A percentile compares a stretch with the other conserved stretches of the same genome.
Evolutionary conservation across 1,140 invertebrate species (phyloP).

Genomic region (Eumaeus atala): DNA sequence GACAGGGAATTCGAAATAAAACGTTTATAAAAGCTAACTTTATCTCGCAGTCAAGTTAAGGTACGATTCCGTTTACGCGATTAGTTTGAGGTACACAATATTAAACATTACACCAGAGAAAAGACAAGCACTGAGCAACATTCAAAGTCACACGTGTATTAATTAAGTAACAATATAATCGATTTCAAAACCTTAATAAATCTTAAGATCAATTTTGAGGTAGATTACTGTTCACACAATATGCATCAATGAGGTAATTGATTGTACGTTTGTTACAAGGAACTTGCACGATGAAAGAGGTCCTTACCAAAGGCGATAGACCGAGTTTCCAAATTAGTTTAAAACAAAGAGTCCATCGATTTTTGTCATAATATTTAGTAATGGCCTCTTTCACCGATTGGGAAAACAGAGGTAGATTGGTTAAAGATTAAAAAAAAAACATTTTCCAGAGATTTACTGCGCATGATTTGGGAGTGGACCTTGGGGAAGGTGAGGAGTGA

Average conservation of each 20-base stretch:
- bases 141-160: constrained; percentile 56
- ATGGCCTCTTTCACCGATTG: constrained; percentile 33
- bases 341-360: constrained; percentile 13
- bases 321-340: neutral
- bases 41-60: constrained; percentile 61
- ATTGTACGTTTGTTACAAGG: constrained; percentile 56
- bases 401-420: constrained; percentile 60
- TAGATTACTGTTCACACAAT: constrained; percentile 66
- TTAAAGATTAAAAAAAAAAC: constrained; percentile 31
- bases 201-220: constrained; percentile 71
- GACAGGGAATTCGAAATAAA: constrained; percentile 60
- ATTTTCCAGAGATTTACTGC: constrained; percentile 60
- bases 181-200: constrained; percentile 63
- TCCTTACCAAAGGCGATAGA: neutral
- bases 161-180: constrained; percentile 69
- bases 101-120: constrained; percentile 51
- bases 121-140: constrained; percentile 58
- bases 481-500: constrained; percentile 79
- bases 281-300: constrained; percentile 34
- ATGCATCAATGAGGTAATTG: constrained; percentile 66
- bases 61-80: constrained; percentile 47
- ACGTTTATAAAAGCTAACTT: constrained; percentile 60
- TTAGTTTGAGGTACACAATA: constrained; percentile 47
- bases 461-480: constrained; percentile 74
- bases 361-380: neutral